Evolutionary conservation across 2,797 vertebrate genomes (phyloP), one percentile per base, ranked within the genome.

Genomic region (Mus minutoides): DNA sequence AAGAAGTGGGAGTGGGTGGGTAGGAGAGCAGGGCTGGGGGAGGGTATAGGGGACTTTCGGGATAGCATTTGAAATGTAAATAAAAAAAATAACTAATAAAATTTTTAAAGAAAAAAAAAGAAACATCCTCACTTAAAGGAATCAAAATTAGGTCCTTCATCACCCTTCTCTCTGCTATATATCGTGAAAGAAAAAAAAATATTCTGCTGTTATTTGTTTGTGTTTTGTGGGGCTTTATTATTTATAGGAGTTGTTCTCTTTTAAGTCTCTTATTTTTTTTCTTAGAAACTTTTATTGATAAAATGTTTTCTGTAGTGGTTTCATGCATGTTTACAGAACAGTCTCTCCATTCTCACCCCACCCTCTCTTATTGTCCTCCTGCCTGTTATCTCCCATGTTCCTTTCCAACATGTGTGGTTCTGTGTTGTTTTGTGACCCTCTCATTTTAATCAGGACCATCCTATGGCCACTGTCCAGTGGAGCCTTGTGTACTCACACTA

Each of bases 61-160:
- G 43, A 46, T 46, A 46, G 43, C 43, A 46, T 46, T 46, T 46
- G 43, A 46, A 46, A 46, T 46, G 43, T 46, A 46, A 46, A 46
- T 46, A 7, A 46, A 46, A 7, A 46, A 46, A 46, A 46, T 46
- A 46, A 46, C 43, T 4, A 46, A 46, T 46, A 46, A 46, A 46
- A 46, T 4, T 4, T 46, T 46, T 1, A 46, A 46, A n/a, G n/a
- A 46, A 46, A 46, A n/a, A 46, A 46, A 46, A 46, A 77, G 17
- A 95, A 84, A 84, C 2, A 56, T 87, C 24, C 11, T 95, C 21
- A 79, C n/a, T 96, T 79, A 84, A 90, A 92, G 82, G n/a, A 92
- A 80, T 78, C 19, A 2, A 34, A 46, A 19, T 46, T 54, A 88
- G 12, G 40, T 84, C 0, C 19, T 22, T 46, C 83, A 8, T 16